Base-by-base conservation (phyloP, 1,140 invertebrate genomes). In the Macrosteles quadrilineatus region DNA sequence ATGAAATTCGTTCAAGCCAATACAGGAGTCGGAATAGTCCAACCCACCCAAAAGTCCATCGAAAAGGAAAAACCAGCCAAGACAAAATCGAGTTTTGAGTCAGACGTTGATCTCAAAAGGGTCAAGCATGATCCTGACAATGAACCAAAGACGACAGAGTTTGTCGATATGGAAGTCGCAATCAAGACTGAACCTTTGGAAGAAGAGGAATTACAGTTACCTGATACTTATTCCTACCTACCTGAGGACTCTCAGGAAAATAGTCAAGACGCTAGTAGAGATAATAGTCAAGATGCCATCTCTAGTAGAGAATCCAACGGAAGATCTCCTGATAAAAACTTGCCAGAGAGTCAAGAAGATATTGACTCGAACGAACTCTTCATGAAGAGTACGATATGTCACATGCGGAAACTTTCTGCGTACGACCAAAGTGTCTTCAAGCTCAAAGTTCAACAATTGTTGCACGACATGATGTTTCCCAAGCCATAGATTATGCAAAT, bases 381-480 rank as follows among this genome's bases (percentile, higher is more conserved):
- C 27, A 59, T 59, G 55, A 2, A n/a, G 21, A 59, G 55, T n/a
- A 59, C 27, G 9, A 9, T 59, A 9, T 14, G 21, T 14, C 55
- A 59, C 55, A 59, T 59, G 55, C 21, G 27, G 2, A 14, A 29
- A 12, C 55, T 59, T 6, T 30, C 55, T 6, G 23, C 55, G 2
- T 59, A 59, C 55, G 23, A 59, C 55, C 55, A 59, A 29, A 59
- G 55, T 29, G n/a, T 59, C 14, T 59, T 59, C 55, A 59, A 59
- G 55, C 21, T 59, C 14, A 59, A 29, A n/a, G 55, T 59, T 12
- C 55, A 59, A n/a, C 55, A 59, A 23, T 25, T 59, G 25, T 25
- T 59, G 25, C 55, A 59, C 25, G 55, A 59, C 2, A 59, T 59
- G 55, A 59, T 59, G 55, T 59, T 59, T n/a, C 55, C 55, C n/a